Conservation (phyloP, 2,797 vertebrate species). For the Leptodon cayanensis region DNA sequence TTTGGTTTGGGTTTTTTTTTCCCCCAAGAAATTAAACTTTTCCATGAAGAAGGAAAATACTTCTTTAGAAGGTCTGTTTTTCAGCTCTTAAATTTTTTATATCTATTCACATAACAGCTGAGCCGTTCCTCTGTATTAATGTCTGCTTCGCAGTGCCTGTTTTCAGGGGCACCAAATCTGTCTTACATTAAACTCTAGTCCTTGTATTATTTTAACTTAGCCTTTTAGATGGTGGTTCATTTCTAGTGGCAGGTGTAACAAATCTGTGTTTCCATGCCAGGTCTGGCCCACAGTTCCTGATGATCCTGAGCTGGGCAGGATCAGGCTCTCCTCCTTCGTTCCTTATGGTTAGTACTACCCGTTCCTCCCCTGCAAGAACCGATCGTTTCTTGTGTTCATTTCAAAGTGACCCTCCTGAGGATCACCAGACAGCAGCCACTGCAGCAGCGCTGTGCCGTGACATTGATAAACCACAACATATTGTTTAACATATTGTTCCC, state of each 20-base stretch:
- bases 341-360: background rate
- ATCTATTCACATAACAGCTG: background rate
- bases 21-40: background rate
- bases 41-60: background rate
- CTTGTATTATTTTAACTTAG: background rate
- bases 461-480: slow-evolving; percentile 69
- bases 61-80: background rate
- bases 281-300: background rate
- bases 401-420: slow-evolving; percentile 54
- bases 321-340: background rate
- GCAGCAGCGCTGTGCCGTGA: background rate
- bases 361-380: background rate
- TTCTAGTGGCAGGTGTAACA: slow-evolving; percentile 2
- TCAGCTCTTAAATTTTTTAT: background rate
- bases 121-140: background rate
- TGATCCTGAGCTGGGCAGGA: background rate
- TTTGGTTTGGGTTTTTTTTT: background rate
- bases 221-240: slow-evolving; percentile 27
- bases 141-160: background rate
- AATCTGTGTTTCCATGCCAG: background rate
- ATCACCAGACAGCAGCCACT: slow-evolving; percentile 20
- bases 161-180: background rate
- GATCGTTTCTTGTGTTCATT: background rate
- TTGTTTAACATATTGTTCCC: slow-evolving; percentile 69
- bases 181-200: background rate